Base-by-base conservation (phyloP, 2,888 invertebrate genomes). In the Trissonchulus sp. region DNA sequence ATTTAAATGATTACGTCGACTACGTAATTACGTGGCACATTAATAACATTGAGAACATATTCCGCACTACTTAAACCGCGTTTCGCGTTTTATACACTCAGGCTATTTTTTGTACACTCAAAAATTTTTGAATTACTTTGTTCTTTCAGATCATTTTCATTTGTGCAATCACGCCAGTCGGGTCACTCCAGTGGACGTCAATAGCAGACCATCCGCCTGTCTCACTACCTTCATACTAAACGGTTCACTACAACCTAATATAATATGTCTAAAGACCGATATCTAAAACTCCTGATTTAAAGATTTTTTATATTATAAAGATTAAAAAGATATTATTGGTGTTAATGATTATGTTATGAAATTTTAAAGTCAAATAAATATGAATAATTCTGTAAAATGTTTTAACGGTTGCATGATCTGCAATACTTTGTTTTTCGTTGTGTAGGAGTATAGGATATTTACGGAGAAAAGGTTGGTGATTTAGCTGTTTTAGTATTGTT, bases 161-260 rank as follows among this genome's bases (percentile, higher is more conserved):
- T 23, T 48, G 8, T 48, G 48, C 23, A 48, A 8, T 23, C 8
- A 48, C 23, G 48, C 94, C 85, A 92, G 92, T 86, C 88, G 94
- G 77, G 93, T 97, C 34, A 96, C 97, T 0, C 96, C 97, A 0
- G 93, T 95, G 0, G 95, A 97, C 86, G 95, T 97, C 0, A 97
- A 95, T 79, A 95, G 95, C 31, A 89, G 98, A 0, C 98, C 98
- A 0, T 96, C 97, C 0, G 93, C 96, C 0, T 99, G 98, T 84
- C 88, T 99, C 73, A 98, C 97, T 69, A 96, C 96, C 86, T 99
- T 99, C 86, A 87, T 99, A n/a, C 88, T 97, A 0, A 93, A 93
- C 82, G 97, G 97, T 15, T 82, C 81, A 37, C 36, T 2, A 2
- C 60, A 28, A 68, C 0, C 23, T 63, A 23, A n/a, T n/a, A n/a